A percentile compares a stretch with the other conserved stretches of the same genome.
Conservation (phyloP, 2,888 invertebrate genomes). For the Macrosiphum euphorbiae region DNA sequence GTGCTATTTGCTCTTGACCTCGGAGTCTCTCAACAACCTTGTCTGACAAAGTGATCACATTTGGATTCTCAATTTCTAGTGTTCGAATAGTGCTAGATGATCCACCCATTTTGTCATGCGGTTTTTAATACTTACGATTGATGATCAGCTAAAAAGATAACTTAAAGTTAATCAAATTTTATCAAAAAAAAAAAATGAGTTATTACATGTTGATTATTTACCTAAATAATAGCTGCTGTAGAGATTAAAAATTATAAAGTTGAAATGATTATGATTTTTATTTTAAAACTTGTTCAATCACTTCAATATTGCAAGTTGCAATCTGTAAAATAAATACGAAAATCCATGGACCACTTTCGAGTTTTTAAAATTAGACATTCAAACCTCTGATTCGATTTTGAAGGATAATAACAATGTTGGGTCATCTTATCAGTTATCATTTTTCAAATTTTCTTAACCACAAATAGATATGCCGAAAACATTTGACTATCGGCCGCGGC, state of each 20-base stretch:
- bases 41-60: constrained; percentile 56
- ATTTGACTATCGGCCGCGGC: background rate
- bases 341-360: background rate
- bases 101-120: constrained; percentile 38
- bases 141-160: background rate
- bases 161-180: background rate
- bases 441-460: constrained; percentile 48
- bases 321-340: background rate
- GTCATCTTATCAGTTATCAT: constrained; percentile 28
- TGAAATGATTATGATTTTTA: background rate
- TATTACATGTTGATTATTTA: background rate
- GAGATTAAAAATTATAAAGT: background rate
- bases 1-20: constrained; percentile 45
- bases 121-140: background rate
- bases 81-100: constrained; percentile 42
- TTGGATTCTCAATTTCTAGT: constrained; percentile 56
- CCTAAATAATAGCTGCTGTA: background rate
- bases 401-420: constrained; percentile 45
- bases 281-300: background rate
- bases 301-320: background rate
- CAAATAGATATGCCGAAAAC: constrained; percentile 10
- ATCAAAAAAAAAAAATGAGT: background rate
- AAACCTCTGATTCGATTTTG: constrained; percentile 22
- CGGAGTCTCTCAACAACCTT: constrained; percentile 60
- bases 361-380: constrained; percentile 50